Conservation (phyloP, 2,888 invertebrate genomes). For the Chirona hameri region DNA sequence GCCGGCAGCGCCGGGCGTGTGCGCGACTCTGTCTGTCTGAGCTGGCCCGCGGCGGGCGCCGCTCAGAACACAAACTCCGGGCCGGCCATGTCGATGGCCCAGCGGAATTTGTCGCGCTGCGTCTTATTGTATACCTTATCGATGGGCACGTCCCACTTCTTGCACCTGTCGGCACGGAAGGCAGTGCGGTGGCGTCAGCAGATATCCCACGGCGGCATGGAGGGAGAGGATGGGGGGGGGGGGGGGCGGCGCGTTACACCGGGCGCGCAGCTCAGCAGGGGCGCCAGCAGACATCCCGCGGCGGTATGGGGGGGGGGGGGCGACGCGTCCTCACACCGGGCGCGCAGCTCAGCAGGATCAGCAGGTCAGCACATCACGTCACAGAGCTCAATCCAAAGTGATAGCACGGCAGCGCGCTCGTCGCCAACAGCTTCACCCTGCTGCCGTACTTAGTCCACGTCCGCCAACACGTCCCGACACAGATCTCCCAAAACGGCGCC, state of each 20-base stretch:
- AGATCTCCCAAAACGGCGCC: too few relatives aligned
- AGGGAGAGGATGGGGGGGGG: neutral
- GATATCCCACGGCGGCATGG: neutral
- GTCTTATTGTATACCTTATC: conserved; percentile 99
- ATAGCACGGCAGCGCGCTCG: neutral
- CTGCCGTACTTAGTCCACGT: too few relatives aligned
- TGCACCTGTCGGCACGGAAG: conserved; percentile 66
- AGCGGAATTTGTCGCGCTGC: conserved; percentile 97
- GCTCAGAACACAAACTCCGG: conserved; percentile 61
- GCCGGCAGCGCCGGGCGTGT: too few relatives aligned
- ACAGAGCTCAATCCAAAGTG: neutral
- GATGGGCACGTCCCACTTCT: conserved; percentile 91
- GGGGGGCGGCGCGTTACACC: too few relatives aligned
- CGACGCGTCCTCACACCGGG: neutral
- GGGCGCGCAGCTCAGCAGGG: too few relatives aligned
- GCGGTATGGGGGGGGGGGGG: too few relatives aligned
- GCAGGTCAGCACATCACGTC: neutral
- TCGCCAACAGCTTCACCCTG: too few relatives aligned
- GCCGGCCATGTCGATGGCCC: conserved; percentile 99
- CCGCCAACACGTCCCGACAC: too few relatives aligned
- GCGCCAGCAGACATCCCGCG: neutral
- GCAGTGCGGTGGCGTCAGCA: neutral
- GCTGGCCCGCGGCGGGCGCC: neutral
- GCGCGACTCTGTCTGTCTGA: conserved; percentile 53
- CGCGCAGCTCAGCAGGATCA: neutral